Base-by-base conservation (phyloP, 2,113 vertebrate species). In the Ceyx cyanopectus region DNA sequence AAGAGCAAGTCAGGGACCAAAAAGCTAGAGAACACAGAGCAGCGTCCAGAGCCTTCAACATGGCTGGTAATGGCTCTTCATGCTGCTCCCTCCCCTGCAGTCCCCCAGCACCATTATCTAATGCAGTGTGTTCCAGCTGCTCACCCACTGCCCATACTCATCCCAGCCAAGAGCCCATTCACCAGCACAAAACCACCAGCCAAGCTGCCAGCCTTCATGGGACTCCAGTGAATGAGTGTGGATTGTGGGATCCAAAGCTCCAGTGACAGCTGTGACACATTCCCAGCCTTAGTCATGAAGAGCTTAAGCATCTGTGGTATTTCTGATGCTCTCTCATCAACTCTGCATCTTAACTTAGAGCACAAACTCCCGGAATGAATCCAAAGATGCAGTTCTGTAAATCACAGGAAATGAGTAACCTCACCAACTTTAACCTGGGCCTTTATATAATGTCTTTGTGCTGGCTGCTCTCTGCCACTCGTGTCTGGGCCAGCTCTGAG, bases 351-450 rank as follows among this genome's bases (percentile, higher is more conserved):
- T 34, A 60, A 89, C 63, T 63, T 75, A 53, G 54, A 89, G 92
- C 83, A 89, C 83, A 81, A 94, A 81, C 70, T 92, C 27, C 66
- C 92, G 94, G 94, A 91, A 92, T 27, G 17, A 60, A 73, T 90
- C 94, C 89, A 96, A 83, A 90, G 87, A 93, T 29, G 37, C 58
- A 69, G 63, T 54, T 77, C 84, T 94, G 82, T 91, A 57, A 85
- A 89, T 46, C 81, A 91, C 92, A 97, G 96, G 96, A 96, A 96
- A 97, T 95, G 94, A 97, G 93, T 96, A 96, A 96, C 92, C 96
- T 96, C 21, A 81, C 88, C 68, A 90, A 94, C 92, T 95, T 95
- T 93, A 96, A 93, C 85, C 68, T 34, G 48, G 46, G 34, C 18
- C 65, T 94, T 93, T 93, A 89, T 29, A 82, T 95, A 91, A 95